These are phyloP conservation scores for Drosophila lacicola DNA, from an alignment of 2,888 invertebrate species.

Conservation along the genomic window DNA sequence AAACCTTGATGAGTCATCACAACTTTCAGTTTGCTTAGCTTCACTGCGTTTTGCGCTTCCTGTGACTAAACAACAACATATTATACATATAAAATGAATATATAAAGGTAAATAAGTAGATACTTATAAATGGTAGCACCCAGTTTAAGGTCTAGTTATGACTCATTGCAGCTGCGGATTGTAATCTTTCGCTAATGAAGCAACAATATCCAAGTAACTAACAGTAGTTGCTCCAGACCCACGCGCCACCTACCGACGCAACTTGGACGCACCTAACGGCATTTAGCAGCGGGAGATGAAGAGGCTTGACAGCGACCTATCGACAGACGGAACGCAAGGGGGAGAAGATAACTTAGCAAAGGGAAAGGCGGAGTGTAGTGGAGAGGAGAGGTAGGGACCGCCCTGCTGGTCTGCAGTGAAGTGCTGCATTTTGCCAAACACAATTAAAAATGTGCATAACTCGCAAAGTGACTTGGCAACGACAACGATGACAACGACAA, in stretches of 20 bases:
- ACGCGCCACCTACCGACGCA: constrained; percentile 34
- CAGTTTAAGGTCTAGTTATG: constrained; percentile 20
- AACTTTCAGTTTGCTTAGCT: constrained; percentile 35
- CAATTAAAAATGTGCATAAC: constrained; percentile 77
- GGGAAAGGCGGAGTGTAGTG: background rate
- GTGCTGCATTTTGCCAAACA: constrained; percentile 67
- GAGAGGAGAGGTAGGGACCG: background rate
- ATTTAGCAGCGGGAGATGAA: constrained; percentile 39
- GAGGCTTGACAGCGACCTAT: constrained; percentile 32
- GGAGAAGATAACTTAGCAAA: background rate
- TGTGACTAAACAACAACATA: constrained; percentile 32
- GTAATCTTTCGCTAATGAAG: constrained; percentile 38
- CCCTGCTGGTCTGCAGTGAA: constrained; percentile 47
- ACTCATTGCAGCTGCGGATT: constrained; percentile 34
- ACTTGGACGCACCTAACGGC: constrained; percentile 57
- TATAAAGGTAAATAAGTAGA: background rate
- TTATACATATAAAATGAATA: background rate
- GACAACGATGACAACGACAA: constrained; percentile 13
- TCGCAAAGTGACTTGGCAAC: constrained; percentile 43
- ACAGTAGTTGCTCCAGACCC: constrained; percentile 14
- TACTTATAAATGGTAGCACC: constrained; percentile 6
- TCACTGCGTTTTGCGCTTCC: constrained; percentile 18
- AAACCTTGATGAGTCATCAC: constrained; percentile 37
- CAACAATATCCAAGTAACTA: constrained; percentile 16
- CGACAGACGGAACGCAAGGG: constrained; percentile 26